Evolutionary conservation across 2,113 vertebrate species (phyloP).

Genomic region (Delphinus delphis): DNA sequence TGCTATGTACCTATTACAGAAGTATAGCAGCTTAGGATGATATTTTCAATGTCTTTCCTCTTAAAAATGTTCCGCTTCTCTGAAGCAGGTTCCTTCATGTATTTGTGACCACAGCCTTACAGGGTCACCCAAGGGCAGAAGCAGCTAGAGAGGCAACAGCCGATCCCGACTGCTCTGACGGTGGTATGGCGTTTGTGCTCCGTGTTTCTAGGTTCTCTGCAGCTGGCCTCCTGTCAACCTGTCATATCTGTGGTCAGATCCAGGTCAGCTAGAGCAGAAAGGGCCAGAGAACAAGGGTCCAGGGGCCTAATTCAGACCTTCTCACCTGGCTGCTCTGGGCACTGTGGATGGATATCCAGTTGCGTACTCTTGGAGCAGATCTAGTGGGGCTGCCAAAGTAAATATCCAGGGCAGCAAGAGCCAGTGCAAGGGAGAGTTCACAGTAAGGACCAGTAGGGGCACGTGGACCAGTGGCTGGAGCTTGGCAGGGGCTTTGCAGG

Average conservation of each 20-base stretch:
- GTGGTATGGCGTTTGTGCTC: not conserved
- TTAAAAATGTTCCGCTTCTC: not conserved
- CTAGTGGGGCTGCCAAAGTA: not conserved
- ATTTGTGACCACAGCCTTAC: not conserved
- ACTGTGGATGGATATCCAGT: not conserved
- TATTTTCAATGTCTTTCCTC: conserved; percentile 20
- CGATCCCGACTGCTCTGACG: not conserved
- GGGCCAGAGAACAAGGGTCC: not conserved
- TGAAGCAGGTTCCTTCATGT: not conserved
- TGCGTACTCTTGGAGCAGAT: not conserved
- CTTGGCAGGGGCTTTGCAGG: not conserved
- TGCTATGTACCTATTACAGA: not conserved
- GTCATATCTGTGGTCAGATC: not conserved
- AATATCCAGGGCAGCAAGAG: not conserved
- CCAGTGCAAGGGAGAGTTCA: not conserved
- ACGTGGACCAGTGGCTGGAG: not conserved
- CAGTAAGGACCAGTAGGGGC: not conserved
- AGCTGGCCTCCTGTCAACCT: not conserved
- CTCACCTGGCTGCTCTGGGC: not conserved
- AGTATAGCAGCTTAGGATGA: not conserved
- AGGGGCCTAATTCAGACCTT: not conserved
- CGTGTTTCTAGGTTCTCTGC: not conserved
- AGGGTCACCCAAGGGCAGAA: not conserved
- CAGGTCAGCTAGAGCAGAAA: not conserved
- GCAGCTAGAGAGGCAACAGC: not conserved